Conservation (phyloP, 1,140 invertebrate genomes). For the Leptestheria dahalacensis region DNA sequence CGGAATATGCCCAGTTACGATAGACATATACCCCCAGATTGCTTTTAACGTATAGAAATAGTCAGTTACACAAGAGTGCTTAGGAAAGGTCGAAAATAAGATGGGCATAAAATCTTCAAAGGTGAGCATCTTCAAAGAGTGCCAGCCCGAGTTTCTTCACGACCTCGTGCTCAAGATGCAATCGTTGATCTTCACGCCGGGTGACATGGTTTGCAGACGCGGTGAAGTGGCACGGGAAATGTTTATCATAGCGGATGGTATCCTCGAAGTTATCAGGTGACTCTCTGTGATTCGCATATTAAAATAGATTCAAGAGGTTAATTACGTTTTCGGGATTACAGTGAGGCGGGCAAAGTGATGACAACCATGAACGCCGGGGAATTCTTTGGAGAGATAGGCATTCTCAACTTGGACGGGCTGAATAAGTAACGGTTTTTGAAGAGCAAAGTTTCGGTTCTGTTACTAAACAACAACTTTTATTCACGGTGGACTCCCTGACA, state of each 20-base stretch:
- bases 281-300: neutral
- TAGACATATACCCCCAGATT: no score
- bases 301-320: no score
- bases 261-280: conserved; percentile 76
- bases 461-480: no score
- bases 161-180: conserved; percentile 96
- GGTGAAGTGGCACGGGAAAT: conserved; percentile 90
- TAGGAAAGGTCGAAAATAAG: no score
- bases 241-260: conserved; percentile 96
- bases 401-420: conserved; percentile 83
- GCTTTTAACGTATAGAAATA: no score
- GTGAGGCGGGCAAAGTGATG: conserved; percentile 77
- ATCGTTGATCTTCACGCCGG: conserved; percentile 92
- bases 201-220: conserved; percentile 87
- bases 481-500: conserved; percentile 26
- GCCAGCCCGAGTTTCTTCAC: conserved; percentile 91
- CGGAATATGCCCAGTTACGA: no score
- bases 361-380: conserved; percentile 94
- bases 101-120: no score
- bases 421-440: conserved; percentile 60
- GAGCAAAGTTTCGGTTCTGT: conserved; percentile 7
- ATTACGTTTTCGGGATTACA: conserved; percentile 29
- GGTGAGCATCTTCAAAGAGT: conserved; percentile 82
- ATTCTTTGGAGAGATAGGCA: conserved; percentile 96
- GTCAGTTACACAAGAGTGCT: no score